phyloP scores from a whole-genome alignment of 2,113 vertebrate species.

The Mohoua ochrocephala region DNA sequence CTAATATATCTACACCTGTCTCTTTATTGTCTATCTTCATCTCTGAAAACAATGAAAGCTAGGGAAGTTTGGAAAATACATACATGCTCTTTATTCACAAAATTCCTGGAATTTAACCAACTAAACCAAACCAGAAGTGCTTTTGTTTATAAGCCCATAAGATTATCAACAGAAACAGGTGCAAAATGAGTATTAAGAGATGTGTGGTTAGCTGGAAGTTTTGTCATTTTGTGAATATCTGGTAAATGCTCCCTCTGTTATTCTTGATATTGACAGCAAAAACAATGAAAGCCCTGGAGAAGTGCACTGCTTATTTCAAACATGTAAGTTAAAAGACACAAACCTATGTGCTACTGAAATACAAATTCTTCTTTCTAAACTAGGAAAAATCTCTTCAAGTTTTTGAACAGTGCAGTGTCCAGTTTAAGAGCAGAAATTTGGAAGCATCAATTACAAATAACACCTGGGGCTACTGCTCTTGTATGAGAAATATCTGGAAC shows the following conservation, averaged over 20 bases:
- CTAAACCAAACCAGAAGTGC: background rate
- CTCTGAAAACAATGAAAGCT: background rate
- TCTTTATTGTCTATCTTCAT: background rate
- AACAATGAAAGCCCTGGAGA: background rate
- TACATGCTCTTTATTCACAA: background rate
- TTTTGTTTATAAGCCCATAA: background rate
- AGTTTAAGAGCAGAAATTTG: background rate
- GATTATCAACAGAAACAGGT: background rate
- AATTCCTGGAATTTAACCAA: background rate
- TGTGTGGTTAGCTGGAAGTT: background rate
- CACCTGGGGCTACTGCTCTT: background rate
- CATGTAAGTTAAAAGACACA: background rate
- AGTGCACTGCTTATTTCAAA: background rate
- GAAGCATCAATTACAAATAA: background rate
- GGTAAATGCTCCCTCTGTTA: background rate
- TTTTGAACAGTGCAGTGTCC: background rate
- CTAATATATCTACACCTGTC: background rate
- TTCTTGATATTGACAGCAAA: background rate
- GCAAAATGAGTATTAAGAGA: background rate
- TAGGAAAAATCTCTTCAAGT: background rate
- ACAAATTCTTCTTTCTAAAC: background rate
- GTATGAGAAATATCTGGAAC: background rate
- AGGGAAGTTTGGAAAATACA: background rate
- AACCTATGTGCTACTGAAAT: background rate
- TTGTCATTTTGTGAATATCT: background rate